Conservation (phyloP, 2,797 vertebrate species). For the Philypnodon macrostomus region DNA sequence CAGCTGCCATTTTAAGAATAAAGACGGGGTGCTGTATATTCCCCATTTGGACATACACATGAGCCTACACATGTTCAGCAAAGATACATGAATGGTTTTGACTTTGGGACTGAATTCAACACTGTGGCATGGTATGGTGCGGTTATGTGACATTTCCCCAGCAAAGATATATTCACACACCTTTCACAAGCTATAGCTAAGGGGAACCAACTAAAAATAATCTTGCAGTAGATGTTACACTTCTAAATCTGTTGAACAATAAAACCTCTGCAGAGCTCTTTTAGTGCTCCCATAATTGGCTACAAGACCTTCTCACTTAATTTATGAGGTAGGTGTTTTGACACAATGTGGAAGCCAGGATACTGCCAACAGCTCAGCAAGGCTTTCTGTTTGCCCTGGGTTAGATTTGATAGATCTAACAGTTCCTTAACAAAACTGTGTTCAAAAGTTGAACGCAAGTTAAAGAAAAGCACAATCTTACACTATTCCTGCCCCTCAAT, state of each 20-base stretch:
- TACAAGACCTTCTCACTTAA: constrained; percentile 60
- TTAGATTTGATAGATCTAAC: background rate
- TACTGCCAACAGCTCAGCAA: constrained; percentile 21
- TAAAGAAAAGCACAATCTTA: background rate
- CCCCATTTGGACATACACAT: constrained; percentile 41
- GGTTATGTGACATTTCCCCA: constrained; percentile 60
- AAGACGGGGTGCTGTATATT: too few relatives aligned
- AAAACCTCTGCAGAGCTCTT: constrained; percentile 51
- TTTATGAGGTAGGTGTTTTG: constrained; percentile 61
- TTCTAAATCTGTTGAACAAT: constrained; percentile 50
- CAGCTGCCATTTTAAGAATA: too few relatives aligned
- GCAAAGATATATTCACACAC: constrained; percentile 63
- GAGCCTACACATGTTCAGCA: constrained; percentile 59
- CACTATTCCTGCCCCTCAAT: too few relatives aligned
- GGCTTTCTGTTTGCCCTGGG: constrained; percentile 14
- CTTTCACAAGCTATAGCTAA: constrained; percentile 54
- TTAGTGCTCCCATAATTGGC: constrained; percentile 64
- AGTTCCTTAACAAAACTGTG: constrained; percentile 8
- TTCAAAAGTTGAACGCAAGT: background rate
- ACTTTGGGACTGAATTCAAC: constrained; percentile 58
- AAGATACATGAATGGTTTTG: constrained; percentile 49
- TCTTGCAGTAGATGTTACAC: constrained; percentile 45
- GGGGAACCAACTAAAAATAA: constrained; percentile 65
- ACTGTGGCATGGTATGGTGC: constrained; percentile 53
- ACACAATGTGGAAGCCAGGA: constrained; percentile 50